These are phyloP conservation scores for Frankliniella fusca DNA, from an alignment of 2,888 invertebrate genomes.

Conservation along the genomic window DNA sequence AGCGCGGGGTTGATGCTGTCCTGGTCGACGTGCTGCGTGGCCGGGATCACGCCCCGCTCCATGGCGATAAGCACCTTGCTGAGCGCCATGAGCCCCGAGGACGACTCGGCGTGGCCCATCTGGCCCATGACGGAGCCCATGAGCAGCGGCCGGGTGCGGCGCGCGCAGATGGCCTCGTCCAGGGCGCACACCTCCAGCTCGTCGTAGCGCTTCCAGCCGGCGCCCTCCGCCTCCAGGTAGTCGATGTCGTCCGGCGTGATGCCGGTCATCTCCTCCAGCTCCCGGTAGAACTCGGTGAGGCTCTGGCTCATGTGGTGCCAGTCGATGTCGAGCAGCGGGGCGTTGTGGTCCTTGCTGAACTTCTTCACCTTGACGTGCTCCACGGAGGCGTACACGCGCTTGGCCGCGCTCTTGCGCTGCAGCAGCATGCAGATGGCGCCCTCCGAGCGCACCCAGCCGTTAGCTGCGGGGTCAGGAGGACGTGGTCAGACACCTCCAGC, in stretches of 20 bases:
- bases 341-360: background rate
- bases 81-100: background rate
- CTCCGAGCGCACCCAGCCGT: slow-evolving; percentile 23
- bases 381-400: slow-evolving; percentile 7
- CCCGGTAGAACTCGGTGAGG: slow-evolving; percentile 5
- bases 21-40: background rate
- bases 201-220: slow-evolving; percentile 49
- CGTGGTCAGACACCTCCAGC: too few relatives aligned
- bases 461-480: background rate
- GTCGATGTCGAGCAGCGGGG: background rate
- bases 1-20: slow-evolving; percentile 3
- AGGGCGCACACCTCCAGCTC: background rate
- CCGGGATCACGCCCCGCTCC: background rate
- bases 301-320: background rate
- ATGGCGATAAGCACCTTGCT: background rate
- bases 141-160: background rate
- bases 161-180: background rate
- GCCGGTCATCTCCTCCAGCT: background rate
- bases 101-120: background rate
- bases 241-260: slow-evolving; percentile 43
- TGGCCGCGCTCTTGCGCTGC: background rate
- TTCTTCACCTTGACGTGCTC: slow-evolving; percentile 22
- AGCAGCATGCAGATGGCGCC: slow-evolving; percentile 4
- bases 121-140: background rate
- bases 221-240: slow-evolving; percentile 59